Evolutionary conservation across 2,888 invertebrate genomes (phyloP).

Genomic region (Capitulum mitella): DNA sequence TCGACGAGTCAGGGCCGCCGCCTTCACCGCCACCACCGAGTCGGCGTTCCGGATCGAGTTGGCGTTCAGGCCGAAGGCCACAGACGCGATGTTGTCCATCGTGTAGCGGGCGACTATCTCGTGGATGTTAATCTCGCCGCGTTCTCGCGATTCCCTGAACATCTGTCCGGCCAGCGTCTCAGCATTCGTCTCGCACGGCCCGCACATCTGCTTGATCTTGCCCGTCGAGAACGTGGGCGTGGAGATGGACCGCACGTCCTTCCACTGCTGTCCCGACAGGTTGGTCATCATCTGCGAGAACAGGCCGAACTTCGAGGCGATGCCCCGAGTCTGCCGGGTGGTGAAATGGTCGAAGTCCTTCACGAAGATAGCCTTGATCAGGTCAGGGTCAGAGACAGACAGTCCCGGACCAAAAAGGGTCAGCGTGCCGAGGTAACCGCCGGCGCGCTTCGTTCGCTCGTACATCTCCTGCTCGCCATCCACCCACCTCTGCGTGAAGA

Average conservation of each 20-base stretch:
- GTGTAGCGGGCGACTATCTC: conserved; percentile 44
- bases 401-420: conserved; percentile 24
- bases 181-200: conserved; percentile 44
- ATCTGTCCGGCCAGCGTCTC: conserved; percentile 43
- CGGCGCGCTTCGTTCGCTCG: not conserved
- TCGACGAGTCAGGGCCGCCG: conserved; percentile 41
- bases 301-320: conserved; percentile 28
- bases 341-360: conserved; percentile 40
- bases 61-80: conserved; percentile 48
- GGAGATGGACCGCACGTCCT: conserved; percentile 46
- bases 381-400: conserved; percentile 35
- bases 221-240: conserved; percentile 48
- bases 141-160: conserved; percentile 35
- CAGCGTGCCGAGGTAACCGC: not conserved
- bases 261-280: conserved; percentile 47
- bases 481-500: not conserved
- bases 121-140: conserved; percentile 8
- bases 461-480: not conserved
- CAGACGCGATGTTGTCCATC: conserved; percentile 47
- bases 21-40: conserved; percentile 42
- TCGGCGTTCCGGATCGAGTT: conserved; percentile 46
- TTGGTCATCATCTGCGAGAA: conserved; percentile 29
- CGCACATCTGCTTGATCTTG: conserved; percentile 47
- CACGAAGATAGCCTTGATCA: conserved; percentile 40
- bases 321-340: conserved; percentile 38